Evolutionary conservation across 2,888 invertebrate species (phyloP).

Genomic region (Uloborus plumipes): DNA sequence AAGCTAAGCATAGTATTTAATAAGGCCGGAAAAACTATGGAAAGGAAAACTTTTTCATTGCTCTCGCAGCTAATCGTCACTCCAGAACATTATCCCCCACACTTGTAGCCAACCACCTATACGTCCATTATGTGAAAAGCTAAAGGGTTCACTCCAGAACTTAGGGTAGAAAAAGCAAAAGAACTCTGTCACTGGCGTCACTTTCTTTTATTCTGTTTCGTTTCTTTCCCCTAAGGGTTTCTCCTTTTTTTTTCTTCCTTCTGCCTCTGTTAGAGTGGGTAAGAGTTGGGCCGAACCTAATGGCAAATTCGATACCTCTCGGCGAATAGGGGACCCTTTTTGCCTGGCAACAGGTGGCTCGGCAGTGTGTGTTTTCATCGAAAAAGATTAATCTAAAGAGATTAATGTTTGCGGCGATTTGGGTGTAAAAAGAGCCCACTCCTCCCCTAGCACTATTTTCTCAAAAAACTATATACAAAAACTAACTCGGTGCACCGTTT

Average conservation of each 20-base stretch:
- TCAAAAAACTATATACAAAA: no score
- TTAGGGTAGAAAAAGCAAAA: slow-evolving; percentile 7
- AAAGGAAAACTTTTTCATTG: slow-evolving; percentile 10
- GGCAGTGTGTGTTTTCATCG: slow-evolving; percentile 58
- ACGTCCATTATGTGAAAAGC: slow-evolving; percentile 51
- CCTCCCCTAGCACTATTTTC: neutral
- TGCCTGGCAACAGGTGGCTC: slow-evolving; percentile 54
- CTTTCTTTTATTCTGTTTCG: slow-evolving; percentile 26
- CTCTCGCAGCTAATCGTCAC: slow-evolving; percentile 33
- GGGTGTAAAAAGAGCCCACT: slow-evolving; percentile 32
- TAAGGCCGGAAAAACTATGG: slow-evolving; percentile 4
- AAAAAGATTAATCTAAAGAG: slow-evolving; percentile 64
- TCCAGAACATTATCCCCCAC: neutral
- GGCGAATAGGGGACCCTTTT: slow-evolving; percentile 33
- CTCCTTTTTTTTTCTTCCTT: slow-evolving; percentile 9
- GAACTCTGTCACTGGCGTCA: slow-evolving; percentile 37
- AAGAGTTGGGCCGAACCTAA: slow-evolving; percentile 49
- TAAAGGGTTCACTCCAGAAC: slow-evolving; percentile 43
- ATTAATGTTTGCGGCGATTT: slow-evolving; percentile 64
- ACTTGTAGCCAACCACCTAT: no score
- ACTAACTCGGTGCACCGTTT: neutral
- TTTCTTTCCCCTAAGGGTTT: slow-evolving; percentile 11
- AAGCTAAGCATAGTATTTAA: no score
- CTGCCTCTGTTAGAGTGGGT: slow-evolving; percentile 18
- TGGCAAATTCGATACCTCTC: slow-evolving; percentile 59